Percentiles rank a stretch among this genome's conserved stretches.
Evolutionary conservation across 1,140 invertebrate genomes (phyloP).

Genomic region (Pseudoatta argentina): DNA sequence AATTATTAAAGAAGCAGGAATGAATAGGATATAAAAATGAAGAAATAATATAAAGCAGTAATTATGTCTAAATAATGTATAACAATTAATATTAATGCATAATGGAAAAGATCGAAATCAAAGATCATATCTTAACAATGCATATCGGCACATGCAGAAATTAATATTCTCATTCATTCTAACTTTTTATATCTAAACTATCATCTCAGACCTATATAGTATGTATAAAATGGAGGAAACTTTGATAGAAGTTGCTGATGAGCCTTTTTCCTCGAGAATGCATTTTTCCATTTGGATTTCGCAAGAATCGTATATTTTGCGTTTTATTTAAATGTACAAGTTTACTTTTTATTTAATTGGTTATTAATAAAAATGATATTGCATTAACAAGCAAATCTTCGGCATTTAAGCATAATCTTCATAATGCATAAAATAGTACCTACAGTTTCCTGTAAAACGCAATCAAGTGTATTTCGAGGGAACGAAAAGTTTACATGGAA

Average conservation of each 20-base stretch:
- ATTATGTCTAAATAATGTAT: neutral
- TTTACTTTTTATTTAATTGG: neutral
- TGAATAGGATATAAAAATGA: neutral
- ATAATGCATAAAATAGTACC: neutral
- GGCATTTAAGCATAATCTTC: neutral
- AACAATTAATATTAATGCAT: neutral
- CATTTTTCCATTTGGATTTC: neutral
- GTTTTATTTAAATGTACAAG: neutral
- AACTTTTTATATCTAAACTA: neutral
- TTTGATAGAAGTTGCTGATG: neutral
- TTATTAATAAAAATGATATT: constrained; percentile 13
- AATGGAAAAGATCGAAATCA: neutral
- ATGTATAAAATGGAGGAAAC: neutral
- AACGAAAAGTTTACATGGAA: neutral
- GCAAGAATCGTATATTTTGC: neutral
- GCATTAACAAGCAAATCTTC: neutral
- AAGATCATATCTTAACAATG: neutral
- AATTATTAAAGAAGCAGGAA: neutral
- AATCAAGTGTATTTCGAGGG: neutral
- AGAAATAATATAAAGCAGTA: neutral
- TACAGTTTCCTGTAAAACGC: neutral
- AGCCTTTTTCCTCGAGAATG: neutral
- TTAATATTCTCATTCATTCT: neutral
- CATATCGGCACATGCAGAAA: neutral
- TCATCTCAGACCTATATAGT: neutral